phyloP scores from a whole-genome alignment of 2,888 invertebrate genomes.

The Podotricha telesiphe region DNA sequence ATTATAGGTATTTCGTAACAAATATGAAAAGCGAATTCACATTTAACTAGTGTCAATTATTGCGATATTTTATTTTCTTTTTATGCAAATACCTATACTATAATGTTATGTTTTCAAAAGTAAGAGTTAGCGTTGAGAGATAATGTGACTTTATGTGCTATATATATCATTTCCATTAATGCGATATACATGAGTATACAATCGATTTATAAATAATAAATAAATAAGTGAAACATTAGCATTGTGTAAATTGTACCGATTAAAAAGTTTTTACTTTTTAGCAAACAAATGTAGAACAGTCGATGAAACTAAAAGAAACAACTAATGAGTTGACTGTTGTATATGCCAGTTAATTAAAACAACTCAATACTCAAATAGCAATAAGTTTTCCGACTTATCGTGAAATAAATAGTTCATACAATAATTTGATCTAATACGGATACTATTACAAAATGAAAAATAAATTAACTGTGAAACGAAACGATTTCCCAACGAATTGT shows the following conservation, averaged over 20 bases:
- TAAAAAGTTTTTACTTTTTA: no score
- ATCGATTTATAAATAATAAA: no score
- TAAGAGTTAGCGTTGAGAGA: background rate
- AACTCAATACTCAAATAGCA: background rate
- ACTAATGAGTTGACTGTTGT: no score
- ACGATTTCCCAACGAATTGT: conserved; percentile 60
- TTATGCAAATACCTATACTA: background rate
- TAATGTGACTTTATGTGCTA: background rate
- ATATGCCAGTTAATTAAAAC: background rate
- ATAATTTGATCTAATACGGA: conserved; percentile 3
- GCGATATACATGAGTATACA: no score
- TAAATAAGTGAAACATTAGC: no score
- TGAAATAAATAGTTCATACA: conserved; percentile 2
- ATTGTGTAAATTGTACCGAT: no score
- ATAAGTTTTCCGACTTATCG: background rate
- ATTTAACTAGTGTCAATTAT: background rate
- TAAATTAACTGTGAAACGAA: conserved; percentile 58
- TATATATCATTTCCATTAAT: no score
- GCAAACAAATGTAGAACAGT: no score
- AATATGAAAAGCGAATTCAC: conserved; percentile 3
- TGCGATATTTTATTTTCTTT: background rate
- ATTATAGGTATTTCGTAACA: conserved; percentile 13
- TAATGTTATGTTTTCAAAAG: background rate
- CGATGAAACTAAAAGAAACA: no score
- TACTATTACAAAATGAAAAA: conserved; percentile 55